phyloP scores from a whole-genome alignment of 1,140 invertebrate species.

The Papilio helenus region DNA sequence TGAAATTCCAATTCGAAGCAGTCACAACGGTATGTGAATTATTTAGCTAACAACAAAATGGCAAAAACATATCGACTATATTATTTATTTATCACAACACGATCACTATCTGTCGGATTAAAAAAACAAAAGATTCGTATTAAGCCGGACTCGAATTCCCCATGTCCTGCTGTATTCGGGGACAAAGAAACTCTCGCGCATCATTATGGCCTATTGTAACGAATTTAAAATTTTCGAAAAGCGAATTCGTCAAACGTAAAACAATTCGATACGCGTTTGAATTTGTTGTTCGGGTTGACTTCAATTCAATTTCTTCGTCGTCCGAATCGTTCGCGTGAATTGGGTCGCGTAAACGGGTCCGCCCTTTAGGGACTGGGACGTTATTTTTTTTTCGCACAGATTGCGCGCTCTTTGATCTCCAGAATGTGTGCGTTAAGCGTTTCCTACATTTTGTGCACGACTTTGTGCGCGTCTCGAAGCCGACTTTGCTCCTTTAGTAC shows the following conservation, averaged over 20 bases:
- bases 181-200: conserved; percentile 75
- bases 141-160: conserved; percentile 65
- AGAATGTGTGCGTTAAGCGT: conserved; percentile 80
- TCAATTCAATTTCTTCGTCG: conserved; percentile 81
- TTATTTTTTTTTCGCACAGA: conserved; percentile 81
- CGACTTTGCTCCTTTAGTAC: conserved; percentile 56
- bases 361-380: conserved; percentile 79
- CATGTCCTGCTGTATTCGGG: conserved; percentile 63
- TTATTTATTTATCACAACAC: conserved; percentile 75
- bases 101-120: conserved; percentile 68
- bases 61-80: conserved; percentile 66
- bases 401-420: conserved; percentile 81
- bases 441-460: conserved; percentile 73
- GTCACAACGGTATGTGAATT: conserved; percentile 62
- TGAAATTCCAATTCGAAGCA: conserved; percentile 65
- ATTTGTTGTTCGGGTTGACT: conserved; percentile 77
- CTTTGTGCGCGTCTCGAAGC: conserved; percentile 69
- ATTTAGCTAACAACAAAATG: conserved; percentile 64
- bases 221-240: conserved; percentile 79
- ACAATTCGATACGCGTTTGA: conserved; percentile 82
- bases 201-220: conserved; percentile 81
- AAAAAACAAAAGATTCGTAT: conserved; percentile 59
- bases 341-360: conserved; percentile 80
- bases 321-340: conserved; percentile 76
- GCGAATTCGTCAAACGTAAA: conserved; percentile 82